Base-by-base conservation (phyloP, 2,113 vertebrate species). In the Triplophysa siluroides region DNA sequence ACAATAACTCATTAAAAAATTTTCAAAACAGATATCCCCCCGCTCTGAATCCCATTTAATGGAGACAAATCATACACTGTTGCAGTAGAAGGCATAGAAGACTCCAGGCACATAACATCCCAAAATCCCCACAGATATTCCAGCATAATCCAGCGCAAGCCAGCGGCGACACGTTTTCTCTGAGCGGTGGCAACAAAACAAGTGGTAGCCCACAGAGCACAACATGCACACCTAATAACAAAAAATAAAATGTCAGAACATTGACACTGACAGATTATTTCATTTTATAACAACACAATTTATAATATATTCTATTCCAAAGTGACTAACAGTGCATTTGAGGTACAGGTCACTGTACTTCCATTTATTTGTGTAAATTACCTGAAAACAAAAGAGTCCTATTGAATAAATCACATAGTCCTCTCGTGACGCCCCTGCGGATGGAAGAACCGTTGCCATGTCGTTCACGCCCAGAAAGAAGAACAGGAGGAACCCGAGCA, bases 341-440 rank as follows among this genome's bases (percentile, higher is more conserved):
- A 33, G 5, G 29, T 33, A 7, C 33, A 38, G 0, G 7, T 38
- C 5, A 7, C 33, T 38, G 5, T 38, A 6, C 33, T 38, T 7
- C 33, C 0, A 1, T 38, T 38, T 38, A 18, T 52, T 24, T 79
- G 38, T 45, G 10, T 56, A 33, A 10, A 47, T n/a, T 83, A 97
- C 98, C 95, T 99, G 98, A 88, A 98, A 99, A 89, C 98, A 99
- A 90, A 98, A 98, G 11, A 99, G 94, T 78, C 95, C 98, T 67
- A 98, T 94, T 24, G 93, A 93, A 70, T 96, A 99, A 86, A 99
- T 98, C 81, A 99, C 94, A 23, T 98, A 99, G 85, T 99, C 98
- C 84, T 99, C 96, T 72, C 94, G 92, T 72, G 94, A 93, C 0
- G 96, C 97, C 52, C 95, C 94, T 1, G 94, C 94, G 0, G 94